Percentiles rank a stretch among this genome's conserved stretches.
Evolutionary conservation across 2,113 vertebrate genomes (phyloP).

Genomic region (Leptobrachium ailaonicum): DNA sequence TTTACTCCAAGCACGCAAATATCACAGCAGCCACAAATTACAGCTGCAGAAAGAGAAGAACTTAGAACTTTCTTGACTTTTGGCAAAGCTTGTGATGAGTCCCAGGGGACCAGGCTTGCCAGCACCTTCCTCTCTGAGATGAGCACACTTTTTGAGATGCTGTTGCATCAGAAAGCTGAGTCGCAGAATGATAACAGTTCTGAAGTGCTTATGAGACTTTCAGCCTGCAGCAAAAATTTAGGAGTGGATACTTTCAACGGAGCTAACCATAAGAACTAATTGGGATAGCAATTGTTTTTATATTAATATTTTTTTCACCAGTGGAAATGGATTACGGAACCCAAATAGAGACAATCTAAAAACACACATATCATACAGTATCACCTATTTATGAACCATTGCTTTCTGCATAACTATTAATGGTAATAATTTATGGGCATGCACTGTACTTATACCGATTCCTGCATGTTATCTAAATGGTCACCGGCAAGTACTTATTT

Average conservation of each 20-base stretch:
- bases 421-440: not conserved
- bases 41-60: constrained; percentile 59
- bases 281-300: no score
- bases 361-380: no score
- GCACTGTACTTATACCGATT: not conserved
- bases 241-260: constrained; percentile 66
- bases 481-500: no score
- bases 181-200: constrained; percentile 67
- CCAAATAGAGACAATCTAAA: no score
- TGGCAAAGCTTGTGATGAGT: constrained; percentile 69
- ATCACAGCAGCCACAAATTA: constrained; percentile 47
- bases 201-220: constrained; percentile 83
- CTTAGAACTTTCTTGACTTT: constrained; percentile 88
- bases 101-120: constrained; percentile 63
- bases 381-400: no score
- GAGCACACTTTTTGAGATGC: constrained; percentile 89
- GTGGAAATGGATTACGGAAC: no score
- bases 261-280: constrained; percentile 10
- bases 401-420: no score
- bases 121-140: constrained; percentile 87
- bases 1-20: constrained; percentile 69
- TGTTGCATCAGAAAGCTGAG: constrained; percentile 81
- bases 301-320: no score
- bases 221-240: constrained; percentile 76
- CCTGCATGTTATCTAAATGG: not conserved